Evolutionary conservation across 2,888 invertebrate species (phyloP).

Genomic region (Trichopria drosophilae): DNA sequence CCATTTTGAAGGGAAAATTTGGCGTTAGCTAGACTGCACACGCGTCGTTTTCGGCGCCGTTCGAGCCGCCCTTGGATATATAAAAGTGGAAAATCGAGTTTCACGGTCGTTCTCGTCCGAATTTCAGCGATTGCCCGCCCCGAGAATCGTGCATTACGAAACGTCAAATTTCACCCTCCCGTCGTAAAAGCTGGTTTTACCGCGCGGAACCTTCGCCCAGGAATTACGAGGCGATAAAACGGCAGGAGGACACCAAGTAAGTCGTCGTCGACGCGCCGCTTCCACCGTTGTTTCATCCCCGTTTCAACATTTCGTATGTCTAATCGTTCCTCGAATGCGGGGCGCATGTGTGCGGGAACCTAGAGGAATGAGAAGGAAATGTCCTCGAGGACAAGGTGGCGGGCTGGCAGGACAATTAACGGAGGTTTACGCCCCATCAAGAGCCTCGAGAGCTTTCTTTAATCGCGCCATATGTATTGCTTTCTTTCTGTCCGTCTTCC

Average conservation of each 20-base stretch:
- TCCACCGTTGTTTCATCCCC: neutral
- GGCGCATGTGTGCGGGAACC: slow-evolving; percentile 7
- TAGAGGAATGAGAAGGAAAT: neutral
- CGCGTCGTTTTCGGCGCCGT: neutral
- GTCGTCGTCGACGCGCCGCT: slow-evolving; percentile 9
- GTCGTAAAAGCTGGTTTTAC: slow-evolving; percentile 31
- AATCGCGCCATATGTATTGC: slow-evolving; percentile 39
- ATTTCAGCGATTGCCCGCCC: slow-evolving; percentile 19
- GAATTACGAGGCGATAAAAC: slow-evolving; percentile 34
- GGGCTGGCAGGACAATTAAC: slow-evolving; percentile 37
- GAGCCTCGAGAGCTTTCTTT: slow-evolving; percentile 36
- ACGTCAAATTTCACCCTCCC: slow-evolving; percentile 20
- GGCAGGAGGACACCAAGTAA: slow-evolving; percentile 24
- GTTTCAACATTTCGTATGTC: slow-evolving; percentile 7
- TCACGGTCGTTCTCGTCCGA: slow-evolving; percentile 22
- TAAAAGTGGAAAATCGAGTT: neutral
- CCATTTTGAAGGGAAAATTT: no score
- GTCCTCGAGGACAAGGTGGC: no score
- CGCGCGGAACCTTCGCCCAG: no score
- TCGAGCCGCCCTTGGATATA: neutral
- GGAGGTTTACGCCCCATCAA: slow-evolving; percentile 36
- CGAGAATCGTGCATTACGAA: slow-evolving; percentile 28
- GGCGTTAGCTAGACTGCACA: no score
- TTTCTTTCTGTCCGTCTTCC: slow-evolving; percentile 23
- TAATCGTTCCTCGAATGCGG: slow-evolving; percentile 21